Percentiles rank a stretch among this genome's conserved stretches.
Conservation (phyloP, 92 coral and sea anemone genomes). For the Umimayanthus kanabou region DNA sequence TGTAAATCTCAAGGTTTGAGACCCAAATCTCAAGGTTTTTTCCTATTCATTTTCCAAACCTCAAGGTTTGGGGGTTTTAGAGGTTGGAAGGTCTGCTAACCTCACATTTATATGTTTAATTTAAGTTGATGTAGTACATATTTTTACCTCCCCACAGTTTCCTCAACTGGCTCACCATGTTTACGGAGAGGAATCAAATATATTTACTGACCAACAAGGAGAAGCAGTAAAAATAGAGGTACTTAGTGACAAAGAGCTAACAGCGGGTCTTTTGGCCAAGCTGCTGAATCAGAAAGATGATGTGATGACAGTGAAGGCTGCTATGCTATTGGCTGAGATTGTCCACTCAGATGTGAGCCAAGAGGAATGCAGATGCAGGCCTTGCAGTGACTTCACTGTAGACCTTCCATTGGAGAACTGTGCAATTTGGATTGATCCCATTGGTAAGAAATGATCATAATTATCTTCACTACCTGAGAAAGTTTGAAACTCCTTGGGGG, state of each 20-base stretch:
- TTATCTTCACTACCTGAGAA: no score
- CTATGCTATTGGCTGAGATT: conserved; percentile 53
- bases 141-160: conserved; percentile 43
- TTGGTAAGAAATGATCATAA: conserved; percentile 45
- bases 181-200: conserved; percentile 73
- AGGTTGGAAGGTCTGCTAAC: no score
- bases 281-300: conserved; percentile 51
- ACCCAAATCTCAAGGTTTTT: no score
- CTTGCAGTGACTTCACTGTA: conserved; percentile 20
- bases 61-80: no score
- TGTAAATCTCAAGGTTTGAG: no score
- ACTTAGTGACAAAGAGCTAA: conserved; percentile 25
- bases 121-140: background rate
- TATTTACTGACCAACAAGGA: conserved; percentile 61
- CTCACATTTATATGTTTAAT: no score
- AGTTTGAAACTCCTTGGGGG: no score
- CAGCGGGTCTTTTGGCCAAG: conserved; percentile 45
- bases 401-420: conserved; percentile 53
- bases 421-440: conserved; percentile 84
- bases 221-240: conserved; percentile 56
- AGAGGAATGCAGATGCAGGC: conserved; percentile 16
- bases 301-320: conserved; percentile 19
- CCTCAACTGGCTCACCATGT: conserved; percentile 63
- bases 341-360: conserved; percentile 53
- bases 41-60: no score